phyloP scores from a whole-genome alignment of 2,797 vertebrate genomes.

The Chiloscyllium punctatum region DNA sequence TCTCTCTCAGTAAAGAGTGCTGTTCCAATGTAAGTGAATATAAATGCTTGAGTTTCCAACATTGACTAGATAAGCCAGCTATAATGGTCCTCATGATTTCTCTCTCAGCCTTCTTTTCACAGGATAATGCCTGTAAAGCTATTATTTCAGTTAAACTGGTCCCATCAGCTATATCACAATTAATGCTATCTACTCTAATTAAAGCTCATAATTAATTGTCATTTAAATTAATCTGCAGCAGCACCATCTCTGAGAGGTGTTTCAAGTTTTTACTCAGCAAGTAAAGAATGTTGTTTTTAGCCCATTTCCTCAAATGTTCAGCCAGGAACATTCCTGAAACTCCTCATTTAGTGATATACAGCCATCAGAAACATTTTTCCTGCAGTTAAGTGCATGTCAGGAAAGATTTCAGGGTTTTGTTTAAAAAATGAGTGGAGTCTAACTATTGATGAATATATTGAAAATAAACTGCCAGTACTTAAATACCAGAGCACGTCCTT shows the following conservation, averaged over 20 bases:
- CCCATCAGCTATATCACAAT: neutral
- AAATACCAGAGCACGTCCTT: neutral
- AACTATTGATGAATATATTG: neutral
- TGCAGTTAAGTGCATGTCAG: neutral
- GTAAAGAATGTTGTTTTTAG: neutral
- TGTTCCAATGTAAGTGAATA: neutral
- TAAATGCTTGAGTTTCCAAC: neutral
- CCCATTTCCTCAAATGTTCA: neutral
- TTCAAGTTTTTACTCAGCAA: neutral
- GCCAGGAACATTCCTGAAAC: neutral
- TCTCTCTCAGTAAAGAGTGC: too few species aligned
- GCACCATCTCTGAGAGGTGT: neutral
- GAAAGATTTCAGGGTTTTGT: neutral
- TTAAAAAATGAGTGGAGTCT: neutral
- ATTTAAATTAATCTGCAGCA: neutral
- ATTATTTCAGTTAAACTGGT: neutral
- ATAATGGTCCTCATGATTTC: neutral
- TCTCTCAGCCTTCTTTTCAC: neutral
- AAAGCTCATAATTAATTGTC: neutral
- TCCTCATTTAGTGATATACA: neutral
- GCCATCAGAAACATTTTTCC: neutral
- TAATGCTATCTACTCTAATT: neutral
- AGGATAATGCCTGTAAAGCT: neutral
- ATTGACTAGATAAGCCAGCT: neutral
- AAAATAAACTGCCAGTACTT: neutral